Evolutionary conservation across 2,797 vertebrate genomes (phyloP), one percentile per base, ranked within the genome.

Genomic region (Sebastes hubbsi): DNA sequence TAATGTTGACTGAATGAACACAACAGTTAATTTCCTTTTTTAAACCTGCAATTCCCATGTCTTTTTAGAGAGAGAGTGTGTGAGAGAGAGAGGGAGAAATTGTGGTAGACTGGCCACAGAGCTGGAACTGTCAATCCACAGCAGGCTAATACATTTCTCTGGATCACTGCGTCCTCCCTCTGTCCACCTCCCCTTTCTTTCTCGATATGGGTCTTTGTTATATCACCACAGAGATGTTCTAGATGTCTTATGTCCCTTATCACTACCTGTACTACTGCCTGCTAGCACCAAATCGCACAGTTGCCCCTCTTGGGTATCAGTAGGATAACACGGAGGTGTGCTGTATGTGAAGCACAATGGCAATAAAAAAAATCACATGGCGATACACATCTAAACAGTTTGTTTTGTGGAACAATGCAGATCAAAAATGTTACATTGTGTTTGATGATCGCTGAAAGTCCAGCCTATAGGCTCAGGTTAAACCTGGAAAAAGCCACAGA

Each of bases 141-240:
- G 63, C 78, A 78, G 70, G 63, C 65, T 76, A 81, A 84, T 81
- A 81, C 69, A 81, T 89, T 88, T 89, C 80, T 84, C 62, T 75
- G 75, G 55, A 77, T 89, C 81, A 70, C 61, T 75, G 73, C 54
- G 1, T 74, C 56, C 60, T 75, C 73, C 65, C 67, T 84, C 61
- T 46, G 52, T 79, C 78, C 78, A 59, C 58, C 77, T 67, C 18
- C 58, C 20, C 42, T 52, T 18, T 58, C 63, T 73, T 62, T 75
- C 56, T 81, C 60, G 22, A 9, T 73, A 67, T 63, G 25, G 63
- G 13, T 55, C 65, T 82, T 63, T 71, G 22, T 69, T 70, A 64
- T 24, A 30, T 56, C 24, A 62, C 32, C 10, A 36, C 20, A 72
- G 32, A 25, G 42, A 71, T 30, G 67, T 59, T 25, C 10, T 14